phyloP scores from a whole-genome alignment of 2,113 vertebrate genomes.

The Sylvietta virens region DNA sequence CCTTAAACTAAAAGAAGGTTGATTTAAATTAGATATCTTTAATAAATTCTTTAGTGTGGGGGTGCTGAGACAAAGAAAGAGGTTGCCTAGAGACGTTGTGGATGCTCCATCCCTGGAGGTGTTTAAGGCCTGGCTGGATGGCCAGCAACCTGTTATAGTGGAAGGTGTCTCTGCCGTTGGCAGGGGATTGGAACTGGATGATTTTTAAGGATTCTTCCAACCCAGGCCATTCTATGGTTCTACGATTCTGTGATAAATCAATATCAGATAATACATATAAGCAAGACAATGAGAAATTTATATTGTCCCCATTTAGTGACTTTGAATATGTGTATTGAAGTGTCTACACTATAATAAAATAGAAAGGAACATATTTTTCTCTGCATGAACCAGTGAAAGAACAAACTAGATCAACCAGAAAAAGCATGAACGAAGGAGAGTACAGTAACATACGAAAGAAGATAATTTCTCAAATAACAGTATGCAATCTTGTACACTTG shows the following conservation, averaged over 20 bases:
- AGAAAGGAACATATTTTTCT: not conserved
- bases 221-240: not conserved
- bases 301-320: not conserved
- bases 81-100: accelerated
- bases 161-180: not conserved
- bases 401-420: not conserved
- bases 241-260: not conserved
- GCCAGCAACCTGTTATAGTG: not conserved
- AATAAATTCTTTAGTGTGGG: not conserved
- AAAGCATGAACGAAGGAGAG: not conserved
- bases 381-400: not conserved
- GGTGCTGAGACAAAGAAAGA: not conserved
- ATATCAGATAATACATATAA: not conserved
- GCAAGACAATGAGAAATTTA: not conserved
- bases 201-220: not conserved
- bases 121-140: not conserved
- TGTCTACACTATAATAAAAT: not conserved
- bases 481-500: not conserved
- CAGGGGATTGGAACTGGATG: not conserved
- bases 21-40: not conserved
- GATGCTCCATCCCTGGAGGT: not conserved
- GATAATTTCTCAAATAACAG: not conserved
- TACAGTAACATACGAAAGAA: not conserved
- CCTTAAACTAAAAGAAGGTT: not conserved
- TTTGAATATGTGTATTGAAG: not conserved